Percentiles rank a stretch among this genome's conserved stretches.
These are phyloP conservation scores for Nilaparvata lugens DNA, from an alignment of 1,140 invertebrate species.

Conservation along the genomic window DNA sequence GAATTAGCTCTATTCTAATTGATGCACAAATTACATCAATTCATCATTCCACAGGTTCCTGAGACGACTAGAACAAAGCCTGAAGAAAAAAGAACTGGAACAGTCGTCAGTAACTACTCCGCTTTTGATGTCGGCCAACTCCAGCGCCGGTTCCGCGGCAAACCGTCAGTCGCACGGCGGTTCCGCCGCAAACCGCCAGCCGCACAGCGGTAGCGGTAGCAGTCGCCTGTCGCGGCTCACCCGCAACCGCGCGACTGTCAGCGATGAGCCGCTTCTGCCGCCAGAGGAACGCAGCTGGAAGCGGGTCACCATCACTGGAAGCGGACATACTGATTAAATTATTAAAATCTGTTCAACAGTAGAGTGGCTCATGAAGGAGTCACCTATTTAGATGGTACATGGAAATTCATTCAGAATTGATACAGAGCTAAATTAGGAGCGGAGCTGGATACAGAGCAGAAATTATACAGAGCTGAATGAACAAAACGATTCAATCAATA, in stretches of 20 bases:
- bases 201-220: background rate
- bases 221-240: background rate
- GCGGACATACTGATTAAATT: constrained; percentile 17
- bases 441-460: no score
- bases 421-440: no score
- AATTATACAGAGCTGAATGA: no score
- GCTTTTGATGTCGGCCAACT: constrained; percentile 6
- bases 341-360: no score
- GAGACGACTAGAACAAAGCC: constrained; percentile 46
- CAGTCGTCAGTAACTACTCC: constrained; percentile 16
- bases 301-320: constrained; percentile 9
- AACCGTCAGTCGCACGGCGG: constrained; percentile 4
- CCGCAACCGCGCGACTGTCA: constrained; percentile 4
- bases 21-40: no score
- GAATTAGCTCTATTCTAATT: background rate
- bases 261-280: constrained; percentile 5
- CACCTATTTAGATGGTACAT: no score
- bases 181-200: constrained; percentile 5
- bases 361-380: no score
- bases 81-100: constrained; percentile 39
- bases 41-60: constrained; percentile 45
- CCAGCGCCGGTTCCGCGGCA: constrained; percentile 1
- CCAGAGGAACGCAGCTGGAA: constrained; percentile 10
- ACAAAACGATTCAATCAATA: no score
- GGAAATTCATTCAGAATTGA: no score